Conservation (phyloP, 2,888 invertebrate species). For the Tiliacea citrago region DNA sequence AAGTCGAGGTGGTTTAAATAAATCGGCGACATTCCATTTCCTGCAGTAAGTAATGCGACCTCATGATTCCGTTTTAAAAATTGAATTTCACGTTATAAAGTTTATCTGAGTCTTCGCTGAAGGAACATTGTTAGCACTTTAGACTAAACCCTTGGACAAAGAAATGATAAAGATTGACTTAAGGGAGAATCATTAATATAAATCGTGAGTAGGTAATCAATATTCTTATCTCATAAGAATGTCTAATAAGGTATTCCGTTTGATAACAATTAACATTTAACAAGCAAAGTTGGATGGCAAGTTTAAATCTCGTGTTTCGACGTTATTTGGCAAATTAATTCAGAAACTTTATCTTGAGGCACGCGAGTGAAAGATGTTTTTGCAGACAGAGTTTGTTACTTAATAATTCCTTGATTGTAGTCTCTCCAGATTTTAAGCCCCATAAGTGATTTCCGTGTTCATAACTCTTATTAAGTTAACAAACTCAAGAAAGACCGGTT, state of each 20-base stretch:
- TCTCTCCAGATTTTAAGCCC: constrained; percentile 51
- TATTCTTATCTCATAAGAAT: constrained; percentile 63
- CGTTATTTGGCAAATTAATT: constrained; percentile 89
- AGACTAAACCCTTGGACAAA: constrained; percentile 16
- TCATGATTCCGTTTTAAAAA: constrained; percentile 83
- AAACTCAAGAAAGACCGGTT: constrained; percentile 13
- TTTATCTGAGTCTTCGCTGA: constrained; percentile 53
- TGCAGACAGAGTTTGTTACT: constrained; percentile 81
- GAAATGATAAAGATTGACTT: constrained; percentile 2
- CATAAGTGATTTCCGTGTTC: constrained; percentile 50
- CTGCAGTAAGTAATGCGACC: constrained; percentile 81
- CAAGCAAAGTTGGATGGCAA: constrained; percentile 85
- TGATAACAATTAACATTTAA: constrained; percentile 88
- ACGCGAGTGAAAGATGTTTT: constrained; percentile 86
- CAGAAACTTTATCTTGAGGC: constrained; percentile 85
- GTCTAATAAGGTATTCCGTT: constrained; percentile 76
- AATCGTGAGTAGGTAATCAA: constrained; percentile 39
- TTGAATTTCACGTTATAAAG: constrained; percentile 65
- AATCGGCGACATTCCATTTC: constrained; percentile 89
- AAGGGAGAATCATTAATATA: not conserved
- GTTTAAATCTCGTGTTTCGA: constrained; percentile 87
- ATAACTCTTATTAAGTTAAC: constrained; percentile 24
- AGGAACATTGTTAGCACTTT: constrained; percentile 24
- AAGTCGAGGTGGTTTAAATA: constrained; percentile 87
- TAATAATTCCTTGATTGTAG: constrained; percentile 75